Evolutionary conservation across 2,888 invertebrate species (phyloP), one percentile per base, ranked within the genome.

Genomic region (Apodemia zela): DNA sequence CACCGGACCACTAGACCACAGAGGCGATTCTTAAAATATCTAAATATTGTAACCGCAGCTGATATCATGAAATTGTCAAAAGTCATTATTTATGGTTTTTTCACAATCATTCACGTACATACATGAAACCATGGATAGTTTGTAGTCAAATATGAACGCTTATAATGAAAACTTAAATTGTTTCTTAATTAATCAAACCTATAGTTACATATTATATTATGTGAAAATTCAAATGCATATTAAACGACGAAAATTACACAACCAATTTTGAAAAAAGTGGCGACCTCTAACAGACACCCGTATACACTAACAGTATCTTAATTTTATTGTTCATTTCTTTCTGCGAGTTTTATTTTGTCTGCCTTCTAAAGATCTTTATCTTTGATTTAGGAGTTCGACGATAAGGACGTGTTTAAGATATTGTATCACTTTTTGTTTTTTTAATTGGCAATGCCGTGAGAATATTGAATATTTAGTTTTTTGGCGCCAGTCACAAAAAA

Each of bases 301-400:
- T 74, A 72, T 75, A 71, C 70, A 63, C 69, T 74, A 73, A 73
- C 74, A 71, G 75, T 74, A 75, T 73, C 69, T 73, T 68, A 75
- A 75, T 75, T 75, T 75, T 72, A 71, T 75, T 76, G 74, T 77
- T 73, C 77, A 80, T 75, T 75, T 73, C 72, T 69, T 78, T 74
- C 75, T 73, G 69, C 68, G 68, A 63, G 75, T 80, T 77, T 79
- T 80, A 76, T 82, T 79, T 73, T 80, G 81, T 82, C 80, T 81
- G 81, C 76, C 71, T 72, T 71, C 73, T 72, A 70, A 73, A 77
- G 80, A 80, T 81, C 73, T 73, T 76, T 74, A 78, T 78, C 79
- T 80, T 79, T 81, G 78, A 80, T 82, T 83, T 81, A 82, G 75
- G 70, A 70, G 72, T 66, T 71, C 67, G 66, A 63, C 69, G 71